phyloP scores from a whole-genome alignment of 30 jellyfish, hydroid and myxozoan genomes.

The Mastigias papua region DNA sequence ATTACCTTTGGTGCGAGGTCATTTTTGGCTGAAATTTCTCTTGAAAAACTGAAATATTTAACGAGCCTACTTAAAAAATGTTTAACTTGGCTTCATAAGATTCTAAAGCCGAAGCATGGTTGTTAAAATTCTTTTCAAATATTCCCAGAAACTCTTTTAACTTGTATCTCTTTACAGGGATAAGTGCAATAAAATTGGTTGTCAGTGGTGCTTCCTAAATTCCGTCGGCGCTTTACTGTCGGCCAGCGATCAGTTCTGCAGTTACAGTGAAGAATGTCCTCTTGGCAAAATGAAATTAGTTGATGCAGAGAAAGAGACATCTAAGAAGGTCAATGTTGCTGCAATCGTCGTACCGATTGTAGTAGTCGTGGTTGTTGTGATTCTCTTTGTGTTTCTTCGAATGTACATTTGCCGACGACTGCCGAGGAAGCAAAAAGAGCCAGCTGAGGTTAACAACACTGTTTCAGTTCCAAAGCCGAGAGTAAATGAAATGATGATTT shows the following conservation, averaged over 20 bases:
- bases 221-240: conserved; percentile 6
- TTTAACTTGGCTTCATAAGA: too few species aligned
- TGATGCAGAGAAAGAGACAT: not conserved
- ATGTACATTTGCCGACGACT: too few species aligned
- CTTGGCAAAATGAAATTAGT: not conserved
- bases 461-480: not conserved
- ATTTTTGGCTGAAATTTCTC: too few species aligned
- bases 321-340: not conserved
- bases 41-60: too few species aligned
- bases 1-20: too few species aligned
- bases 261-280: conserved; percentile 32
- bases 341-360: conserved; percentile 25
- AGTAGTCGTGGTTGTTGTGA: not conserved
- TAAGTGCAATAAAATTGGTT: conserved; percentile 23
- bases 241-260: conserved; percentile 7
- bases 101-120: too few species aligned
- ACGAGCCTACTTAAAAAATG: too few species aligned
- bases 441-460: not conserved
- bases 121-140: too few species aligned
- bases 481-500: not conserved
- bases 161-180: conserved; percentile 3
- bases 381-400: not conserved
- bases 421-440: not conserved
- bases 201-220: conserved; percentile 37
- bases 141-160: not conserved